These are phyloP conservation scores for Hyphantria cunea DNA, from an alignment of 1,140 invertebrate species.

Conservation along the genomic window DNA sequence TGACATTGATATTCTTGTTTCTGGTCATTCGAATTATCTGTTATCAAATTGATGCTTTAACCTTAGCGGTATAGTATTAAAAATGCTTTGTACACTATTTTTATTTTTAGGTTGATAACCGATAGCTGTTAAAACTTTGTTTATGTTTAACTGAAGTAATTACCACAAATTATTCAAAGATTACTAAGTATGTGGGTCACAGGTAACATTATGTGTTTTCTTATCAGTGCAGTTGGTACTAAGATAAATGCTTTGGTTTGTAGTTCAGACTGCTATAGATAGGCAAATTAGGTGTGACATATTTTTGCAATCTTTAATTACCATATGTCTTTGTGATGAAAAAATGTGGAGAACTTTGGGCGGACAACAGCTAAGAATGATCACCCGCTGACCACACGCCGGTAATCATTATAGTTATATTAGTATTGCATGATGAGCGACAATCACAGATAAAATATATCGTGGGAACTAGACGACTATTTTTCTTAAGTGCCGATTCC, in stretches of 20 bases:
- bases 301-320: too few species aligned
- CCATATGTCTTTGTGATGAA: too few species aligned
- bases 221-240: neutral
- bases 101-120: conserved; percentile 9
- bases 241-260: neutral
- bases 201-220: neutral
- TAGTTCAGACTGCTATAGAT: too few species aligned
- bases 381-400: too few species aligned
- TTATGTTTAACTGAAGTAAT: neutral
- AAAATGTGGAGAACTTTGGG: too few species aligned
- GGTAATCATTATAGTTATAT: too few species aligned
- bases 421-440: too few species aligned
- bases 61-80: conserved; percentile 41
- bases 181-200: neutral
- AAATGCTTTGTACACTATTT: conserved; percentile 33
- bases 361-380: too few species aligned
- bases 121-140: conserved; percentile 34
- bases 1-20: conserved; percentile 51
- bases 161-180: neutral
- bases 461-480: too few species aligned
- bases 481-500: too few species aligned
- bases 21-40: conserved; percentile 33
- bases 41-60: conserved; percentile 60
- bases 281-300: too few species aligned
- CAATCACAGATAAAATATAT: too few species aligned